Evolutionary conservation across 2,113 vertebrate species (phyloP).

Genomic region (Spea bombifrons): DNA sequence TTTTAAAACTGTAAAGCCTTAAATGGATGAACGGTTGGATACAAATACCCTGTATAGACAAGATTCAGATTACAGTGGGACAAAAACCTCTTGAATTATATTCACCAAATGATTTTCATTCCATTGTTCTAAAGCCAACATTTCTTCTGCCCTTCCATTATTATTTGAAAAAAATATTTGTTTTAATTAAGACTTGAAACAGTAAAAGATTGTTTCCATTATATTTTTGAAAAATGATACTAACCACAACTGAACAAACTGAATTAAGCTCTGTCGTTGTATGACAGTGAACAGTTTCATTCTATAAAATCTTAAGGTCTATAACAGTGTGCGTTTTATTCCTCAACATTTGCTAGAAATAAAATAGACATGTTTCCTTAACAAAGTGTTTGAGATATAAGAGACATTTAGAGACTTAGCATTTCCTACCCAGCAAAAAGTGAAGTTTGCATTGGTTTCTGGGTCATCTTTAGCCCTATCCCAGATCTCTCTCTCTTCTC

Average conservation of each 20-base stretch:
- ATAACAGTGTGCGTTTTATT: conserved; percentile 7
- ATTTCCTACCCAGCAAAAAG: not conserved
- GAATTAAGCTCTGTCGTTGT: conserved; percentile 25
- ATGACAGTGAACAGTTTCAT: conserved; percentile 11
- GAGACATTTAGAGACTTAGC: not conserved
- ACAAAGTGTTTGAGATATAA: not conserved
- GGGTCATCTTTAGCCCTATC: too few relatives aligned
- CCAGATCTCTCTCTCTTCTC: too few relatives aligned
- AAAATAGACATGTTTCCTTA: not conserved
- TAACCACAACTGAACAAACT: conserved; percentile 22
- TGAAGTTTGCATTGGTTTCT: too few relatives aligned
- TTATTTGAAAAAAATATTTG: conserved; percentile 40
- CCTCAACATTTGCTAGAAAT: not conserved
- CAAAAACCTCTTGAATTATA: conserved; percentile 33
- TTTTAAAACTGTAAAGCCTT: not conserved
- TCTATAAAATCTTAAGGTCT: conserved; percentile 25
- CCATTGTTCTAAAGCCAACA: conserved; percentile 32
- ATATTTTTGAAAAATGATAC: conserved; percentile 24
- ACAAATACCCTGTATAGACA: conserved; percentile 2
- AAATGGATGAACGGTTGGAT: conserved; percentile 18
- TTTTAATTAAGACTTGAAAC: conserved; percentile 30
- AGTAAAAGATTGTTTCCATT: conserved; percentile 18
- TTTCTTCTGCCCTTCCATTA: conserved; percentile 20
- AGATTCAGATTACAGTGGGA: conserved; percentile 15
- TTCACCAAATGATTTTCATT: conserved; percentile 16